Conservation (phyloP, 2,888 invertebrate genomes). For the Gastrophysa polygoni region DNA sequence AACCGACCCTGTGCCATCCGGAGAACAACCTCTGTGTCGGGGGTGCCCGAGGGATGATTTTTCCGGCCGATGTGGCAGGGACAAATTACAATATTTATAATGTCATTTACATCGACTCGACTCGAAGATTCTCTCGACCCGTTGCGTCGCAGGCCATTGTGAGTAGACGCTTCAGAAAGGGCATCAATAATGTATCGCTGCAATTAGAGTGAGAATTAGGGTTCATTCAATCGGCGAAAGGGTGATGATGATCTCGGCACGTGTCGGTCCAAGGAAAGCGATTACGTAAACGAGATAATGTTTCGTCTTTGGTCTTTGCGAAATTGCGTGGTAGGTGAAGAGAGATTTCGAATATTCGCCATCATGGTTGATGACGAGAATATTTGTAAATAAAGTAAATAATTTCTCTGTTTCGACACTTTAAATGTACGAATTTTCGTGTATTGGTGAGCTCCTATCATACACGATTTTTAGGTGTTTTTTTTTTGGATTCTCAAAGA, state of each 20-base stretch:
- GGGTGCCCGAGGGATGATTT: conserved; percentile 45
- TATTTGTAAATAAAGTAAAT: too few relatives aligned
- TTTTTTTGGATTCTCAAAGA: too few relatives aligned
- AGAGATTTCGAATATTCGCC: too few relatives aligned
- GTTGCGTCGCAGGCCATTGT: conserved; percentile 46
- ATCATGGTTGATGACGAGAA: too few relatives aligned
- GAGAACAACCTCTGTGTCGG: conserved; percentile 29
- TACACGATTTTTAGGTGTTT: too few relatives aligned
- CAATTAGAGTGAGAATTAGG: conserved; percentile 54
- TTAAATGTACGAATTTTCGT: too few relatives aligned
- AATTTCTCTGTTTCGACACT: too few relatives aligned
- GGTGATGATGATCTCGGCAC: conserved; percentile 41
- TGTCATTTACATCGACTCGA: conserved; percentile 54
- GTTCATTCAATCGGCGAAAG: conserved; percentile 45
- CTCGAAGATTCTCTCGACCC: conserved; percentile 46
- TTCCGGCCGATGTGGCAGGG: conserved; percentile 46
- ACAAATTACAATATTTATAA: conserved; percentile 57
- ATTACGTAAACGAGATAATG: conserved; percentile 1
- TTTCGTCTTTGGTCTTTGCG: too few relatives aligned
- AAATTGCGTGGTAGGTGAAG: too few relatives aligned
- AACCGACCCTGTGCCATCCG: conserved; percentile 5
- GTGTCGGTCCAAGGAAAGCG: conserved; percentile 24
- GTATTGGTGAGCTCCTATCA: too few relatives aligned
- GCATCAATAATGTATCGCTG: conserved; percentile 54
- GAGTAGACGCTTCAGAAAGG: conserved; percentile 35